These are phyloP conservation scores for Pantelozetes paolii DNA, from an alignment of 2,888 invertebrate genomes.

Conservation along the genomic window DNA sequence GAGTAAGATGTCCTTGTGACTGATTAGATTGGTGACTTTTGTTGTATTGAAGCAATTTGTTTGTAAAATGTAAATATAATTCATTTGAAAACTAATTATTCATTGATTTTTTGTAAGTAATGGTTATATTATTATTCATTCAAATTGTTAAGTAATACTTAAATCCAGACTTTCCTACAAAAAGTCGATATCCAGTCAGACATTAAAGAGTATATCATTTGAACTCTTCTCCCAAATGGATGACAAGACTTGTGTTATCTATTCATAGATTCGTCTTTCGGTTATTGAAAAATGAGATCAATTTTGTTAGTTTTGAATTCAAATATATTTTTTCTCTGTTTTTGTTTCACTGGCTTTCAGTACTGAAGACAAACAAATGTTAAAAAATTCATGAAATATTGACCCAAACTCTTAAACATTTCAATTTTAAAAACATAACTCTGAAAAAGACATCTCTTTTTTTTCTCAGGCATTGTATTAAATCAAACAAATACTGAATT, in stretches of 20 bases:
- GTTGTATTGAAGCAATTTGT: too few relatives aligned
- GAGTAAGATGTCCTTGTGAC: too few relatives aligned
- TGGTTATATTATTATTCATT: conserved; percentile 3
- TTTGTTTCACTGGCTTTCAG: background rate
- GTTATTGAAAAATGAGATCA: conserved; percentile 26
- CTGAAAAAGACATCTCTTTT: too few relatives aligned
- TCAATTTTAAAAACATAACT: too few relatives aligned
- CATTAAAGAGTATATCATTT: too few relatives aligned
- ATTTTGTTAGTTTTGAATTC: conserved; percentile 19
- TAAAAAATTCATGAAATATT: background rate
- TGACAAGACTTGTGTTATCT: conserved; percentile 3
- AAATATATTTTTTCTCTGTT: background rate
- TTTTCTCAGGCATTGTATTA: too few relatives aligned
- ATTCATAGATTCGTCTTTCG: conserved; percentile 12
- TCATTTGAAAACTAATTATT: background rate
- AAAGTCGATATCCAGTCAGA: background rate
- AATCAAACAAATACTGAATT: too few relatives aligned
- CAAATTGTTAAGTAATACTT: background rate
- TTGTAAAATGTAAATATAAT: conserved; percentile 1
- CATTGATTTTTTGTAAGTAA: conserved; percentile 22
- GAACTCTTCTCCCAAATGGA: background rate
- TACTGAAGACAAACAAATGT: background rate
- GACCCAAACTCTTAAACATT: background rate
- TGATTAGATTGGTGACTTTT: too few relatives aligned
- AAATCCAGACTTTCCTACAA: background rate